Conservation (phyloP, 2,888 invertebrate genomes). For the Caenorhabditis panamensis region DNA sequence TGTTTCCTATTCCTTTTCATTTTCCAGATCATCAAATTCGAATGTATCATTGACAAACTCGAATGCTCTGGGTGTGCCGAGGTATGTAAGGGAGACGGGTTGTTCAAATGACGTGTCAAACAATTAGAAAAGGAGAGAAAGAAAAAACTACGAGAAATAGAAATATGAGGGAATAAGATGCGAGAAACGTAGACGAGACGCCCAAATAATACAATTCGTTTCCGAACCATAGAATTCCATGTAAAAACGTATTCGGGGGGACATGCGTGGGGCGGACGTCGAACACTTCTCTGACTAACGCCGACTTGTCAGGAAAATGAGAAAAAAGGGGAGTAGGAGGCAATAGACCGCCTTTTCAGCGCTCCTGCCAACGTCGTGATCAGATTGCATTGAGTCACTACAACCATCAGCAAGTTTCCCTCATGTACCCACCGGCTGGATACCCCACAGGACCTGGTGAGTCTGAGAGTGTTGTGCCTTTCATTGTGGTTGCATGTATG, state of each 20-base stretch:
- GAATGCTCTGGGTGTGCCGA: conserved; percentile 77
- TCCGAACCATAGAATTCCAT: conserved; percentile 60
- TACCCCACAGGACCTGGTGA: conserved; percentile 29
- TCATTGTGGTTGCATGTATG: not conserved
- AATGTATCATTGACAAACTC: conserved; percentile 67
- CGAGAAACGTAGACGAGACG: conserved; percentile 49
- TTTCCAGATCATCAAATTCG: conserved; percentile 62
- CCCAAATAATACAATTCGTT: conserved; percentile 62
- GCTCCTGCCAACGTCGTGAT: conserved; percentile 63
- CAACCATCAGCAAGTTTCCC: not conserved
- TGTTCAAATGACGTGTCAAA: conserved; percentile 48
- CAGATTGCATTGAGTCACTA: conserved; percentile 27
- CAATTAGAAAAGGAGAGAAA: conserved; percentile 12
- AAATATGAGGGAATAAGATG: not conserved
- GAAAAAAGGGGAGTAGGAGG: conserved; percentile 1
- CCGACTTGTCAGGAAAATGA: conserved; percentile 22
- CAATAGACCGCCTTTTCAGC: conserved; percentile 54
- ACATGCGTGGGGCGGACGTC: conserved; percentile 15
- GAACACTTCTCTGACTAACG: conserved; percentile 44
- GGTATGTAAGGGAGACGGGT: conserved; percentile 52
- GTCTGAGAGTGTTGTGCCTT: conserved; percentile 5
- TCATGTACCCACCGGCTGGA: conserved; percentile 21
- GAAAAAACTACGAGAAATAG: too few species aligned
- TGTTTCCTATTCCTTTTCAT: not conserved
- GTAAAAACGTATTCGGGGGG: conserved; percentile 22